Base-by-base conservation (phyloP, 2,797 vertebrate species). In the Coilia nasus region DNA sequence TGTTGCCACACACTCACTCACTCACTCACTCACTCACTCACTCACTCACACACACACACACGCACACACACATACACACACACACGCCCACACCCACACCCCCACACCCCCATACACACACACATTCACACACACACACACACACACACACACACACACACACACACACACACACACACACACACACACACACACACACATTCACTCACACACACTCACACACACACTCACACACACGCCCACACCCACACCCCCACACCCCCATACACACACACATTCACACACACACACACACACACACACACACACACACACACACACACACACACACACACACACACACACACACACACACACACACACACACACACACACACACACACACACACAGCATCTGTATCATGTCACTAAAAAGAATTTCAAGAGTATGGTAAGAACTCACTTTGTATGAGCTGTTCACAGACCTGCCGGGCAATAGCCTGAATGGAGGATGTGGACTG, bases 401-500 rank as follows among this genome's bases (percentile, higher is more conserved):
- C n/a, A 59, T 35, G 2, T 9, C 50, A 54, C 50, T 54, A 54
- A 59, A 59, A 59, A 59, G 50, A 12, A 41, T 67, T 47, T 59
- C 14, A 41, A 31, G 0, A 46, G 1, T 35, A 86, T 59, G 25
- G 0, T 57, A 0, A 0, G 0, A 17, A 94, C 96, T 96, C 90
- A 98, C 98, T 97, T 91, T 99, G 97, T 85, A 99, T 98, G 83
- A 99, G 97, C 90, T 99, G 98, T 88, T 99, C 98, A 85, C 98
- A 99, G 86, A 99, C 97, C 94, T 98, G 97, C 60, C 96, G 93
- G 44, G 98, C 98, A 87, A 99, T 98, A 81, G 94, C 93, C 90
- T 98, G 97, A 2, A 99, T 98, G 17, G 97, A 96, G 0, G 96
- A 90, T 0, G 98, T 96, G 0, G 97, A 98, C 94, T 99, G 98